Base-by-base conservation (phyloP, 2,888 invertebrate species). In the Labia minor region DNA sequence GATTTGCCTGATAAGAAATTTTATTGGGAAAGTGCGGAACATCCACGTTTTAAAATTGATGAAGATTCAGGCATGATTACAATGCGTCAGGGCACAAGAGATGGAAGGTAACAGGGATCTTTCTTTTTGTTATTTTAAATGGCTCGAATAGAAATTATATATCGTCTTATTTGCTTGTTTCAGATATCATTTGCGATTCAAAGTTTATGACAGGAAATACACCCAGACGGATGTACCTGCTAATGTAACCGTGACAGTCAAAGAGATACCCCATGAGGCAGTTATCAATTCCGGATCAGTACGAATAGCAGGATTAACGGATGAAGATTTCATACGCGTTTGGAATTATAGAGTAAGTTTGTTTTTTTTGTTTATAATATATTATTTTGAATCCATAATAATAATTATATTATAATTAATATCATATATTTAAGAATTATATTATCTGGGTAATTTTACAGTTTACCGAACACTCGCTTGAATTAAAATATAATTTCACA, bases 1-100 rank as follows among this genome's bases (percentile, higher is more conserved):
- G 99, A 99, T 80, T 80, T 96, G 70, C 92, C 92, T 0, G 97
- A 98, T 77, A 99, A 99, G 78, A 94, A 92, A 74, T 99, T 96
- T 81, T 93, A 92, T 76, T 95, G 95, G 93, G 93, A 93, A 75
- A 86, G 86, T 63, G 81, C 86, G 66, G 91, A 92, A 75, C 92
- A 94, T 81, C 88, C 90, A 0, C 86, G 88, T 72, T 95, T 95
- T 77, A 90, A 89, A 69, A 80, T 97, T 21, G 90, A 95, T 76
- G 89, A 91, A 77, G 91, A 93, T 75, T 90, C 92, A 0, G 97
- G 97, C 18, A 92, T 94, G 90, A 90, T 99, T 72, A 92, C 90
- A 70, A 97, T 98, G 95, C 87, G 87, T 74, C 92, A 92, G 71
- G 92, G 92, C 69, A 95, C 95, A 0, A 86, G 88, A 71, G 92